Base-by-base conservation (phyloP, 2,888 invertebrate genomes). In the Caradrina clavipalpis region DNA sequence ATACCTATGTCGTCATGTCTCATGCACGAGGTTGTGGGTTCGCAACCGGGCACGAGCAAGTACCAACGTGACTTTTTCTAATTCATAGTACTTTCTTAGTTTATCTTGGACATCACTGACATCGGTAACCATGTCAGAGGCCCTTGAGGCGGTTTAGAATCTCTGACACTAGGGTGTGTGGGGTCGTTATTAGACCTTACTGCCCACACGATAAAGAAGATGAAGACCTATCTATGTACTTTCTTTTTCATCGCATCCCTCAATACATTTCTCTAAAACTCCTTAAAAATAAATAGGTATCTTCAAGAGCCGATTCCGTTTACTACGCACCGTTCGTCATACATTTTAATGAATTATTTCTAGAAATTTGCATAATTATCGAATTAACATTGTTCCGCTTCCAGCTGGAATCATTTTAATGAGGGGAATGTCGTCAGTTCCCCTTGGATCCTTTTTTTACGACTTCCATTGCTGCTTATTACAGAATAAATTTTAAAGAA, bases 311-410 rank as follows among this genome's bases (percentile, higher is more conserved):
- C 55, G 69, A 60, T 66, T 58, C 53, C 72, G 19, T 58, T 73
- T 75, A 76, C 42, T 76, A 75, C 70, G 71, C 80, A 80, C 62
- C 78, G 76, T 80, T 82, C 71, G 80, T 82, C 82, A 84, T 86
- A 87, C 88, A 87, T 89, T 85, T 82, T 81, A 87, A 88, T 88
- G 83, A 90, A 88, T 87, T 87, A 89, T 88, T 87, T 87, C 80
- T 78, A 64, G 47, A 78, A 85, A 90, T 91, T 90, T 89, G 84
- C 89, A 90, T 90, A 90, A 90, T 90, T 90, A 89, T 89, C 87
- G 85, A 89, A 90, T 91, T 90, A 91, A 89, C 89, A 90, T 88
- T 90, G 90, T 90, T 85, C 86, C 81, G 89, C 83, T 87, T 89
- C 87, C 87, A 88, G 82, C 85, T 88, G 88, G 86, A 88, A 88